Conservation (phyloP, 2,888 invertebrate genomes). For the Xestoiulus laeticollis region DNA sequence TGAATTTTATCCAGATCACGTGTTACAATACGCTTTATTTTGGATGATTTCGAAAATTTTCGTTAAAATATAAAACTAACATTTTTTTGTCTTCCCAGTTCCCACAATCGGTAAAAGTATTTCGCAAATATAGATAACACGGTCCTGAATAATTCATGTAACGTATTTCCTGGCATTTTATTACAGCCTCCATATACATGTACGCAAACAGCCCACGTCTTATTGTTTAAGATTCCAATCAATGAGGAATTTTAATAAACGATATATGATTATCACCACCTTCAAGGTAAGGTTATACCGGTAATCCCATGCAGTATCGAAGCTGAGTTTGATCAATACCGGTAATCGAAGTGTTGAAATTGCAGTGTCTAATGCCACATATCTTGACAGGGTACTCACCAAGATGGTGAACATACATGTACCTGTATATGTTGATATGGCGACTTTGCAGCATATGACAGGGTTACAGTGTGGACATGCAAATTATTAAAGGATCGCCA, state of each 20-base stretch:
- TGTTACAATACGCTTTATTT: too few relatives aligned
- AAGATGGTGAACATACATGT: too few relatives aligned
- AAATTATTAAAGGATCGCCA: neutral
- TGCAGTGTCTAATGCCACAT: neutral
- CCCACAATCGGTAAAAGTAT: neutral
- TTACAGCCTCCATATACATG: neutral
- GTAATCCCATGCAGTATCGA: neutral
- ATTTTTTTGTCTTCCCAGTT: neutral
- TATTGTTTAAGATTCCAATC: neutral
- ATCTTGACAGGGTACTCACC: neutral
- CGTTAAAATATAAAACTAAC: neutral
- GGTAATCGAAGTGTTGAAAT: neutral
- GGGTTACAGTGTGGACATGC: too few relatives aligned
- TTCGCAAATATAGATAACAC: neutral
- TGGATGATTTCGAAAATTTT: neutral
- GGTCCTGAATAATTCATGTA: neutral
- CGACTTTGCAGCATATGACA: too few relatives aligned
- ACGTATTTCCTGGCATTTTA: slow-evolving; percentile 1
- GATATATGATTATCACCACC: neutral
- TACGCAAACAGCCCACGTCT: neutral
- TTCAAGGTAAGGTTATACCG: neutral
- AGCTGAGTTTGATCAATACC: neutral
- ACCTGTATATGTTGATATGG: too few relatives aligned
- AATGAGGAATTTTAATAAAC: slow-evolving; percentile 7
- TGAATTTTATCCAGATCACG: neutral